These are phyloP conservation scores for Mactra quadrangularis DNA, from an alignment of 1,140 invertebrate species.

Conservation along the genomic window DNA sequence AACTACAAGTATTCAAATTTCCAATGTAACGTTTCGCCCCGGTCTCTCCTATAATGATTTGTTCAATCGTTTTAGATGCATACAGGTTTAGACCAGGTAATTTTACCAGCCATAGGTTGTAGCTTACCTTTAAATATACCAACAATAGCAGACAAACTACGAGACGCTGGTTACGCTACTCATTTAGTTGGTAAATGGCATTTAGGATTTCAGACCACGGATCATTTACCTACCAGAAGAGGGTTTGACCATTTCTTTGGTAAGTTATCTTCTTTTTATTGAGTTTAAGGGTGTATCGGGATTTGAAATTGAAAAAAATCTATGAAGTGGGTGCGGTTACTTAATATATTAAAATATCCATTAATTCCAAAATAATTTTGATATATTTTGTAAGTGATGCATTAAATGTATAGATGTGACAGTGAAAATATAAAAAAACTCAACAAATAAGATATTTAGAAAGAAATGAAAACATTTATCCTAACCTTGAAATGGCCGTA, in stretches of 20 bases:
- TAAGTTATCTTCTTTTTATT: conserved; percentile 13
- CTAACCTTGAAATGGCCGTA: not conserved
- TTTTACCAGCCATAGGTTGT: conserved; percentile 70
- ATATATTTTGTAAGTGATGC: no score
- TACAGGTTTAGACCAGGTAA: conserved; percentile 79
- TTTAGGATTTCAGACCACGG: conserved; percentile 80
- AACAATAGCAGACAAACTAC: conserved; percentile 79
- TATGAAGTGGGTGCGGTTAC: no score
- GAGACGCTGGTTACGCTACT: conserved; percentile 78
- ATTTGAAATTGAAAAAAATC: no score
- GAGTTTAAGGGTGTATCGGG: not conserved
- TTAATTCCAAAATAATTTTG: no score
- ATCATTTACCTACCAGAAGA: conserved; percentile 78
- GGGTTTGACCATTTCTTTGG: conserved; percentile 83
- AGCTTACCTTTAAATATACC: conserved; percentile 77
- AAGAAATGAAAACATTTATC: not conserved
- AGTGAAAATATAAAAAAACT: no score
- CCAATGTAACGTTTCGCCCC: no score
- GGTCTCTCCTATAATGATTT: not conserved
- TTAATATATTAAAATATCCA: no score
- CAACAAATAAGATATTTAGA: no score
- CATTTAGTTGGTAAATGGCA: conserved; percentile 84
- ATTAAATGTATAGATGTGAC: no score
- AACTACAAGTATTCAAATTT: not conserved
- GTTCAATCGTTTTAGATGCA: conserved; percentile 59